A percentile compares a stretch with the other conserved stretches of the same genome.
Evolutionary conservation across 2,113 vertebrate species (phyloP).

Genomic region (Microcebus griseorufus): DNA sequence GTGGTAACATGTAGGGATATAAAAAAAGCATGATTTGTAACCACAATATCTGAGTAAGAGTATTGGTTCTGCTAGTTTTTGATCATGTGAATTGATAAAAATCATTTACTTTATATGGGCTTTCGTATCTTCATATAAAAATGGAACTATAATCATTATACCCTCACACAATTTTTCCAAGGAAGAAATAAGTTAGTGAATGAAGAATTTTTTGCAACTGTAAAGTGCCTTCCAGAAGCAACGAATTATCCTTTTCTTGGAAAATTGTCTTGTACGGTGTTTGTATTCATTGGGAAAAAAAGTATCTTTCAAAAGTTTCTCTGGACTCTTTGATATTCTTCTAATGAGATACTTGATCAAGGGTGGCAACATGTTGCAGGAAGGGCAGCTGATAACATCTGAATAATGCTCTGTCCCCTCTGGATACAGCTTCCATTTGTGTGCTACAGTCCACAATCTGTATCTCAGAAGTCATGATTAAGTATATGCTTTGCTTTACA

Average conservation of each 20-base stretch:
- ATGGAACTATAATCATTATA: neutral
- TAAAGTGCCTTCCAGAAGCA: neutral
- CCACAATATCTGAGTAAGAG: neutral
- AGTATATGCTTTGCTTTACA: neutral
- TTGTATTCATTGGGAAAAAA: neutral
- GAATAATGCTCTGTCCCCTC: neutral
- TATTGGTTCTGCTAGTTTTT: neutral
- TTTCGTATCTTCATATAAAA: neutral
- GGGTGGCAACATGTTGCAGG: neutral
- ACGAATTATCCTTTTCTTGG: neutral
- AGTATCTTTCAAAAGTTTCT: neutral
- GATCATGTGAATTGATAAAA: neutral
- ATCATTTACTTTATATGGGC: neutral
- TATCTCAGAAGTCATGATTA: neutral
- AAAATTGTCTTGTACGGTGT: neutral
- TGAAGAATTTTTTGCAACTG: neutral
- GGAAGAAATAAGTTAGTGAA: neutral
- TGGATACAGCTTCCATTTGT: neutral
- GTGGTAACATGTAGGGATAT: neutral
- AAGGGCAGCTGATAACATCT: neutral
- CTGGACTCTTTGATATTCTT: neutral
- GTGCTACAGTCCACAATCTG: neutral
- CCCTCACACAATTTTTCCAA: neutral
- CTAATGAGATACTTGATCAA: conserved; percentile 37
- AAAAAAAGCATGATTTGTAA: neutral